Conservation (phyloP, 2,888 invertebrate species). For the Volucella zonaria region DNA sequence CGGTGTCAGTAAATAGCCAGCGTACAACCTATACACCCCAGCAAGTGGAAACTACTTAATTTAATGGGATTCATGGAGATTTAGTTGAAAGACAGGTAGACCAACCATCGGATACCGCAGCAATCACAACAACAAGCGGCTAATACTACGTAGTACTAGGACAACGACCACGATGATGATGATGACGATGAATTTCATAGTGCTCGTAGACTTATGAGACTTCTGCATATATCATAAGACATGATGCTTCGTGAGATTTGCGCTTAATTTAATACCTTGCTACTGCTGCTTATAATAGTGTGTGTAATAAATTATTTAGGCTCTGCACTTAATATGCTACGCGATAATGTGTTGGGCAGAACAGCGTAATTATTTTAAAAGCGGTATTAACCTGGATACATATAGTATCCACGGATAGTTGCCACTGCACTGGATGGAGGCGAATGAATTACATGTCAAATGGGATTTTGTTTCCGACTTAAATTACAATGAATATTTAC, state of each 20-base stretch:
- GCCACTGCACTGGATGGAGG: slow-evolving; percentile 20
- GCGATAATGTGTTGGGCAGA: slow-evolving; percentile 70
- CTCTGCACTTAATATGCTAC: slow-evolving; percentile 70
- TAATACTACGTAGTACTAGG: slow-evolving; percentile 9
- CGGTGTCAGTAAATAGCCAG: slow-evolving; percentile 47
- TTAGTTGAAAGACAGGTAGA: slow-evolving; percentile 73
- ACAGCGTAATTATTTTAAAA: slow-evolving; percentile 70
- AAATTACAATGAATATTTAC: slow-evolving; percentile 8
- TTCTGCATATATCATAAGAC: slow-evolving; percentile 74
- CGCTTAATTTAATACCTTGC: slow-evolving; percentile 72
- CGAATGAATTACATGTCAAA: slow-evolving; percentile 35
- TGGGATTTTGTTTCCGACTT: slow-evolving; percentile 55
- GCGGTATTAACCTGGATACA: slow-evolving; percentile 55
- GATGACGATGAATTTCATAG: slow-evolving; percentile 28
- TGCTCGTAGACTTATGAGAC: slow-evolving; percentile 67
- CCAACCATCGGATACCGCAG: slow-evolving; percentile 48
- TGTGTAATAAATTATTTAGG: slow-evolving; percentile 73
- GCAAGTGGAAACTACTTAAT: slow-evolving; percentile 73
- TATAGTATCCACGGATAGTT: slow-evolving; percentile 22
- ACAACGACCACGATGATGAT: slow-evolving; percentile 23
- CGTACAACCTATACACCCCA: slow-evolving; percentile 38
- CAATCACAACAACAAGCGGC: slow-evolving; percentile 41
- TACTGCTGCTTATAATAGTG: slow-evolving; percentile 68
- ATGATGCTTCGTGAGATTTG: slow-evolving; percentile 67
- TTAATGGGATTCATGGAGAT: slow-evolving; percentile 74